Conservation (phyloP, 2,888 invertebrate genomes). For the Drosophila gaucha region DNA sequence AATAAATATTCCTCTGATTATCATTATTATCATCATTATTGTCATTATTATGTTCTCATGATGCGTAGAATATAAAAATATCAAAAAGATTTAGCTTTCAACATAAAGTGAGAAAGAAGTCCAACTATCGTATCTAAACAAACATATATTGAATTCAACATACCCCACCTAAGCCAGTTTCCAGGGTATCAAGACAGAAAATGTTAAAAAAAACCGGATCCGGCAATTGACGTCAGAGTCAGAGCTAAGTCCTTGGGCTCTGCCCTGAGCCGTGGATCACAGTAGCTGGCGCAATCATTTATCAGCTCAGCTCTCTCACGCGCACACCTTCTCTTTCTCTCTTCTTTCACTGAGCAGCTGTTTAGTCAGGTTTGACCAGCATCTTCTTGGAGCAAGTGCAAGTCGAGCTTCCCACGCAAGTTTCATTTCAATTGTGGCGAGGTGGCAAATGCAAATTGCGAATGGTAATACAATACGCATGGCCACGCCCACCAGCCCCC, state of each 20-base stretch:
- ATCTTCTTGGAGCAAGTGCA: slow-evolving; percentile 5
- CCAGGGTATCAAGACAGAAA: slow-evolving; percentile 24
- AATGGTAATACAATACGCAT: slow-evolving; percentile 70
- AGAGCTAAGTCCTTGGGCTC: slow-evolving; percentile 22
- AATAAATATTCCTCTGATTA: too few relatives aligned
- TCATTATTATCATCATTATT: too few relatives aligned
- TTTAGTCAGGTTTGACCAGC: slow-evolving; percentile 13
- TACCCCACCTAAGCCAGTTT: neutral
- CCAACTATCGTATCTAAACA: too few relatives aligned
- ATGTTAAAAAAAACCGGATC: slow-evolving; percentile 24
- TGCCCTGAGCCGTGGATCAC: slow-evolving; percentile 24
- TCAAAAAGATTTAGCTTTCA: too few relatives aligned
- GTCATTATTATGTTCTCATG: too few relatives aligned
- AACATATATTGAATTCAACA: neutral
- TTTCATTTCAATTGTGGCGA: slow-evolving; percentile 55
- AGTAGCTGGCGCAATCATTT: slow-evolving; percentile 45
- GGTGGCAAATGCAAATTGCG: slow-evolving; percentile 74
- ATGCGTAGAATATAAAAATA: too few relatives aligned
- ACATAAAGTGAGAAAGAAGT: neutral
- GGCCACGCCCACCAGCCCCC: slow-evolving; percentile 30
- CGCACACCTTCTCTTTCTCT: neutral
- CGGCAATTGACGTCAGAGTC: slow-evolving; percentile 36
- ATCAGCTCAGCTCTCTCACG: slow-evolving; percentile 25
- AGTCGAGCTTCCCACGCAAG: slow-evolving; percentile 23
- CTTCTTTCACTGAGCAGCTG: slow-evolving; percentile 19